Base-by-base conservation (phyloP, 2,797 vertebrate genomes). In the Cottoperca gobio region DNA sequence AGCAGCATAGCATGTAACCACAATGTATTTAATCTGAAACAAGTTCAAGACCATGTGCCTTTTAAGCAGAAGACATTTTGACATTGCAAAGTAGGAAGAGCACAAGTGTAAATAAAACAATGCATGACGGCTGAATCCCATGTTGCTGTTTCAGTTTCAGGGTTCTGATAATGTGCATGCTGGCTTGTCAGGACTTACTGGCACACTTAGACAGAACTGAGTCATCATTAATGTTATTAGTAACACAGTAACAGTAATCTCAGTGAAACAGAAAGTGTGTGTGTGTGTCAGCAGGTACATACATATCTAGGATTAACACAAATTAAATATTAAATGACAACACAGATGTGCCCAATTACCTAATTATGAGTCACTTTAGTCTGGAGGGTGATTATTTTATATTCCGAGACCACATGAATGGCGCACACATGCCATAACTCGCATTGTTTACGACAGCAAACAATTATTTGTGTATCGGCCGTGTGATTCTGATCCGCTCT, bases 281-380 rank as follows among this genome's bases (percentile, higher is more conserved):
- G 8, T 63, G 37, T n/a, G 12, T n/a, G 28, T 40, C 23, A 19
- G 28, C 17, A n/a, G 21, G 10, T 14, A 26, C 14, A 39, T 35
- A 11, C 43, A 23, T 21, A 54, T n/a, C 6, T n/a, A 33, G 9
- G 4, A 21, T 21, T 28, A 45, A 37, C 5, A 12, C 66, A 37
- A 50, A 19, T 5, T 58, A 23, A n/a, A 55, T 33, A 40, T 49
- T 28, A 40, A 46, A 45, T 49, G 58, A 50, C 33, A 58, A 66
- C 24, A 23, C 21, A 46, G 46, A 33, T 28, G 26, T 43, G 23
- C 10, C 28, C 39, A 62, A 46, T 63, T 45, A 61, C 55, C 26
- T 43, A 26, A 42, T 62, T 48, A 76, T 35, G 6, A 54, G 21
- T 37, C 35, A 28, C 60, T 45, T 33, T 31, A 13, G 31, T 28